Evolutionary conservation across 2,797 vertebrate genomes (phyloP).

Genomic region (Potorous gilbertii): DNA sequence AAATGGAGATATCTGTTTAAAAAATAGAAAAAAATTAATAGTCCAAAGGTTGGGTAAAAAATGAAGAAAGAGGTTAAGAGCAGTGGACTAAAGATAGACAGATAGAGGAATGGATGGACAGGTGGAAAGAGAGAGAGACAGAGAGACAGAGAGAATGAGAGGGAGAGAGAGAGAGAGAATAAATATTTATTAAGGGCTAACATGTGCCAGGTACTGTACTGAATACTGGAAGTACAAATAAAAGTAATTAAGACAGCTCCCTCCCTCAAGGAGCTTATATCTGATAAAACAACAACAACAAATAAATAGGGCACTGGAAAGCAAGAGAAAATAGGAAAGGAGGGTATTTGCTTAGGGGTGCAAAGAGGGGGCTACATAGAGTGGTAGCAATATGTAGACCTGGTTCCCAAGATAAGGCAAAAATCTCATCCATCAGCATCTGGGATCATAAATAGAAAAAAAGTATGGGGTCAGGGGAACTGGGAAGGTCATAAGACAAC

Average conservation of each 20-base stretch:
- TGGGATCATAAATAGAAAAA: no score
- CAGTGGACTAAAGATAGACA: background rate
- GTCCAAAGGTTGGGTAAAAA: background rate
- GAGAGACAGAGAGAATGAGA: no score
- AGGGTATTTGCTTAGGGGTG: background rate
- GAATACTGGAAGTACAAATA: background rate
- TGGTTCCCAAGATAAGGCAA: background rate
- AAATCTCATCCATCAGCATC: no score
- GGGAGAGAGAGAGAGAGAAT: no score
- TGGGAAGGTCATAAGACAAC: background rate
- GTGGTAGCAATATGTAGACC: no score
- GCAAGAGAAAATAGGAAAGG: background rate
- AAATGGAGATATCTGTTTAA: background rate
- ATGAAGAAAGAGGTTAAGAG: background rate
- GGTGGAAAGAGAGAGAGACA: no score
- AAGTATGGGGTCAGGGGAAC: no score
- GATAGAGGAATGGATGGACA: no score
- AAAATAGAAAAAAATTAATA: background rate
- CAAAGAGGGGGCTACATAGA: background rate
- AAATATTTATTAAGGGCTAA: background rate
- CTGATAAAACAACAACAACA: background rate
- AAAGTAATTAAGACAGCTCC: background rate
- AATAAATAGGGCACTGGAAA: background rate
- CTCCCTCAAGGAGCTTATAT: background rate
- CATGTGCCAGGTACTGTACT: background rate